Conservation (phyloP, 2,888 invertebrate genomes). For the Fragum whitleyi region DNA sequence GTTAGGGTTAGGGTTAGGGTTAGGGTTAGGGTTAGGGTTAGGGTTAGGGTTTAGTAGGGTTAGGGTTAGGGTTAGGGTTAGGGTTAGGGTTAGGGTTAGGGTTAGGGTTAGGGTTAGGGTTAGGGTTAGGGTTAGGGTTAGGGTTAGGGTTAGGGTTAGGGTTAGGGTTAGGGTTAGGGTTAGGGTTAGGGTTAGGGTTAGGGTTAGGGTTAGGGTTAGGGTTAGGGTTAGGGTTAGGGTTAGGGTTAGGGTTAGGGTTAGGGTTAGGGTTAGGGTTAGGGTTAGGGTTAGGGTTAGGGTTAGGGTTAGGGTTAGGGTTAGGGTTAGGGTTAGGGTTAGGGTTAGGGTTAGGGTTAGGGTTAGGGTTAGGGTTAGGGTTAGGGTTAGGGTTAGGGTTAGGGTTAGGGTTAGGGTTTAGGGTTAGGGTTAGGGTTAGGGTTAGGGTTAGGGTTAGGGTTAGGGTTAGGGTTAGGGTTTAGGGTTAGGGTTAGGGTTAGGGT, state of each 20-base stretch:
- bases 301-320: slow-evolving; percentile 40
- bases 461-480: slow-evolving; percentile 68
- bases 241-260: slow-evolving; percentile 28
- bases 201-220: slow-evolving; percentile 69
- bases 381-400: slow-evolving; percentile 70
- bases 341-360: slow-evolving; percentile 65
- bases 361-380: slow-evolving; percentile 57
- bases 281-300: slow-evolving; percentile 50
- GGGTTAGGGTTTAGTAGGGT: slow-evolving; percentile 70
- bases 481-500: slow-evolving; percentile 59
- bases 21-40: slow-evolving; percentile 64
- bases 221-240: slow-evolving; percentile 64
- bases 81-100: slow-evolving; percentile 49
- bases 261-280: slow-evolving; percentile 64
- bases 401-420: slow-evolving; percentile 67
- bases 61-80: slow-evolving; percentile 61
- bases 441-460: slow-evolving; percentile 48
- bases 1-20: slow-evolving; percentile 52
- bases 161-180: slow-evolving; percentile 60
- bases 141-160: slow-evolving; percentile 26
- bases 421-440: slow-evolving; percentile 52
- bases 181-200: slow-evolving; percentile 64
- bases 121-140: slow-evolving; percentile 24
- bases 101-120: slow-evolving; percentile 32
- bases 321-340: slow-evolving; percentile 60